phyloP scores from a whole-genome alignment of 2,888 invertebrate genomes.

The Anthophora plumipes region DNA sequence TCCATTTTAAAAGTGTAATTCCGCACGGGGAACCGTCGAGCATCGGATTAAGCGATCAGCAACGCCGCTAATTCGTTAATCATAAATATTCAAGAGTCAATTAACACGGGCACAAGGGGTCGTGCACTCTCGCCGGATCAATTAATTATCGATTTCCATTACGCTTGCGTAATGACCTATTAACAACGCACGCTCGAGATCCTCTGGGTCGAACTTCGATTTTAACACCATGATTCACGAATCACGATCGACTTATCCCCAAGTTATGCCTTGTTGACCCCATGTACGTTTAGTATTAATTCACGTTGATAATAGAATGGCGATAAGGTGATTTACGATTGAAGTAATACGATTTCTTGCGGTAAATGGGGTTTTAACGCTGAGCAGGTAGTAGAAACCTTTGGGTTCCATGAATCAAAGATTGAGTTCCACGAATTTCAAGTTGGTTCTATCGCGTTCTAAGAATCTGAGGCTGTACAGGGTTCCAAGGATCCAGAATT shows the following conservation, averaged over 20 bases:
- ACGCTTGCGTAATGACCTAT: conserved; percentile 74
- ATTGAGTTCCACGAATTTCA: neutral
- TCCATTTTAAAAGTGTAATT: conserved; percentile 14
- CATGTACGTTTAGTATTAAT: neutral
- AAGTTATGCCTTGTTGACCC: neutral
- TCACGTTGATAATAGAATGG: neutral
- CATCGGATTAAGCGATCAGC: conserved; percentile 50
- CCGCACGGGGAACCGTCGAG: neutral
- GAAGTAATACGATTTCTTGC: neutral
- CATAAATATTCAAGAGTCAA: conserved; percentile 78
- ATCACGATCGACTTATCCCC: neutral
- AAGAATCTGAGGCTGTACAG: too few relatives aligned
- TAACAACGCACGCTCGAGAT: conserved; percentile 70
- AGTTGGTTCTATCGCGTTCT: neutral
- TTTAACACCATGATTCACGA: conserved; percentile 50
- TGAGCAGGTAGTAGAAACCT: neutral
- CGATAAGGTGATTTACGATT: neutral
- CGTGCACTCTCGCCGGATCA: conserved; percentile 65
- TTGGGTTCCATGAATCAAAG: neutral
- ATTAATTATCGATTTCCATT: conserved; percentile 79
- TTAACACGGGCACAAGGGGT: conserved; percentile 68
- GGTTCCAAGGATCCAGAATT: too few relatives aligned
- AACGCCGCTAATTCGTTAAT: conserved; percentile 68
- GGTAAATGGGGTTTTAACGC: neutral
- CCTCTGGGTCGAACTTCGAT: conserved; percentile 53